Percentiles rank a stretch among this genome's conserved stretches.
phyloP scores from a whole-genome alignment of 2,113 vertebrate genomes.

The Cichladusa arquata region DNA sequence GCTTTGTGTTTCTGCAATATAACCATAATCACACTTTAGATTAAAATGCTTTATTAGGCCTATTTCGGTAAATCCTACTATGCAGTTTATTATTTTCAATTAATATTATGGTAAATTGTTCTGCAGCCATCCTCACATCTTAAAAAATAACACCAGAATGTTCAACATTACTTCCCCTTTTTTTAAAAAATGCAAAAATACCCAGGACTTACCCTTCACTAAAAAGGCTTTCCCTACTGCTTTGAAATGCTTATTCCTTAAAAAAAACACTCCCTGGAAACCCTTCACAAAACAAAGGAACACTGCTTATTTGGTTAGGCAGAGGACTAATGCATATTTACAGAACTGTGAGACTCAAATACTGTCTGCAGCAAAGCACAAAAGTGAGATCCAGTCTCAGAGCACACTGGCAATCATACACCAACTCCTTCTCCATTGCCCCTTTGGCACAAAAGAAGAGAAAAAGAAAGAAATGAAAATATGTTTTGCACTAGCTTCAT shows the following conservation, averaged over 20 bases:
- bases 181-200: background rate
- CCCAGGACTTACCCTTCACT: background rate
- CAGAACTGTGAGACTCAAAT: background rate
- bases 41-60: background rate
- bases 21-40: background rate
- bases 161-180: background rate
- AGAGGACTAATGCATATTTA: background rate
- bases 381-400: background rate
- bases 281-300: background rate
- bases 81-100: background rate
- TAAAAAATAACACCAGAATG: background rate
- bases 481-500: background rate
- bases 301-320: background rate
- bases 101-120: background rate
- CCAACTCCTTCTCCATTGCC: background rate
- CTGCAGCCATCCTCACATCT: background rate
- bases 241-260: background rate
- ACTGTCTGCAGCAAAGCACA: background rate
- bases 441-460: fast-evolving
- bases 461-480: background rate
- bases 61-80: background rate
- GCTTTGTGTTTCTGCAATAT: background rate
- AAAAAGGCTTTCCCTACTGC: background rate
- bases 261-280: background rate
- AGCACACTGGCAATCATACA: background rate